A percentile compares a stretch with the other conserved stretches of the same genome.
Evolutionary conservation across 2,888 invertebrate species (phyloP).

Genomic region (Cerceris ruficornis): DNA sequence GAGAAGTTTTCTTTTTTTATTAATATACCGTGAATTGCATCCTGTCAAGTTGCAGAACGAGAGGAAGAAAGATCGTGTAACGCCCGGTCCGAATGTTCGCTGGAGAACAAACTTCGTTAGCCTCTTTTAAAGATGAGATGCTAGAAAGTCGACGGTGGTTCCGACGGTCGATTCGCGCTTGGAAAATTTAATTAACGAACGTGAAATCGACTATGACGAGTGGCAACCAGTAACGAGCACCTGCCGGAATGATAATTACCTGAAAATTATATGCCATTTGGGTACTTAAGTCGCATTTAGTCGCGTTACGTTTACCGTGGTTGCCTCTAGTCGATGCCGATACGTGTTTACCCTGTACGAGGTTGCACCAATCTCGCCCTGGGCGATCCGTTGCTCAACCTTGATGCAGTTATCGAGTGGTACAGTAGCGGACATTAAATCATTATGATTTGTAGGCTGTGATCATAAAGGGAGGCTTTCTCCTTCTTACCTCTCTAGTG

Average conservation of each 20-base stretch:
- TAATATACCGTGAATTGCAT: neutral
- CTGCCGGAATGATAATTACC: conserved; percentile 44
- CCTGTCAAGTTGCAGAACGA: neutral
- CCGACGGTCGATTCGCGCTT: neutral
- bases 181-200: conserved; percentile 46
- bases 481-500: no score
- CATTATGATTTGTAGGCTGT: no score
- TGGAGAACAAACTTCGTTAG: conserved; percentile 1
- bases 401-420: conserved; percentile 30
- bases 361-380: conserved; percentile 51
- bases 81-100: neutral
- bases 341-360: conserved; percentile 13
- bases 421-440: no score
- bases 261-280: conserved; percentile 54
- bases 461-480: no score
- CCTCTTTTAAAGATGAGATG: neutral
- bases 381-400: conserved; percentile 52
- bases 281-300: conserved; percentile 36
- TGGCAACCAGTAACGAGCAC: conserved; percentile 20
- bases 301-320: conserved; percentile 18
- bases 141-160: neutral
- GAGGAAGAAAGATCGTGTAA: neutral
- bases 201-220: conserved; percentile 26
- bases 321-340: neutral
- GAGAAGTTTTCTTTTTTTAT: neutral